Evolutionary conservation across 2,797 vertebrate species (phyloP).

Genomic region (Rachycentron canadum): DNA sequence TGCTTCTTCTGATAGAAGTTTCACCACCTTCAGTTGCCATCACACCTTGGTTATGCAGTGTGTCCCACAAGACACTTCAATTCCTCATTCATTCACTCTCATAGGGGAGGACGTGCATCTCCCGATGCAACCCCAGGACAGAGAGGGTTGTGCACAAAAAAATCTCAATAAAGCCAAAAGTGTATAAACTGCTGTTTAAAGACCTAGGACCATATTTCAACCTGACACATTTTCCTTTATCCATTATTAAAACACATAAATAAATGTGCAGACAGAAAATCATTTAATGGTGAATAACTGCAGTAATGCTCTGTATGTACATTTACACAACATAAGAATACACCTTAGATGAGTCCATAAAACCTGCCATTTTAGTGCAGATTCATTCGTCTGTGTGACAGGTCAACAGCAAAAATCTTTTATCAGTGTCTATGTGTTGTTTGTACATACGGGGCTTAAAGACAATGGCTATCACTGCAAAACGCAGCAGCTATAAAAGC

Average conservation of each 20-base stretch:
- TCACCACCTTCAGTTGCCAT: conserved; percentile 21
- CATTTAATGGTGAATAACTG: conserved; percentile 74
- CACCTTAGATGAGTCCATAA: conserved; percentile 37
- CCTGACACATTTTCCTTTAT: conserved; percentile 68
- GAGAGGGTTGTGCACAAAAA: neutral
- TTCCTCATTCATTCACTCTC: conserved; percentile 33
- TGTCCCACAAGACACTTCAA: conserved; percentile 20
- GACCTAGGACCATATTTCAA: conserved; percentile 51
- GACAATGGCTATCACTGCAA: neutral
- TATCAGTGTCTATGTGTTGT: conserved; percentile 29
- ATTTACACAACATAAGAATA: conserved; percentile 46
- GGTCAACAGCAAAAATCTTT: conserved; percentile 49
- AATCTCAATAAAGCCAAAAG: conserved; percentile 49
- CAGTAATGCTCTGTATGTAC: conserved; percentile 61
- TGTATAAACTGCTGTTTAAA: conserved; percentile 56
- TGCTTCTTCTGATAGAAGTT: conserved; percentile 36
- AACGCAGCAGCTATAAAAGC: conserved; percentile 2
- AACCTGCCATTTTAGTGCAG: conserved; percentile 46
- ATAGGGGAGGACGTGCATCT: conserved; percentile 11
- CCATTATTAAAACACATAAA: conserved; percentile 81
- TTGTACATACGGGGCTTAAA: neutral
- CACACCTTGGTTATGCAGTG: conserved; percentile 11
- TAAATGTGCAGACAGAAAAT: conserved; percentile 72
- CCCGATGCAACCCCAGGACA: conserved; percentile 23
- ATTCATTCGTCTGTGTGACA: conserved; percentile 61